A percentile compares a stretch with the other conserved stretches of the same genome.
These are phyloP conservation scores for Lycorma delicatula DNA, from an alignment of 1,140 invertebrate species.

Conservation along the genomic window DNA sequence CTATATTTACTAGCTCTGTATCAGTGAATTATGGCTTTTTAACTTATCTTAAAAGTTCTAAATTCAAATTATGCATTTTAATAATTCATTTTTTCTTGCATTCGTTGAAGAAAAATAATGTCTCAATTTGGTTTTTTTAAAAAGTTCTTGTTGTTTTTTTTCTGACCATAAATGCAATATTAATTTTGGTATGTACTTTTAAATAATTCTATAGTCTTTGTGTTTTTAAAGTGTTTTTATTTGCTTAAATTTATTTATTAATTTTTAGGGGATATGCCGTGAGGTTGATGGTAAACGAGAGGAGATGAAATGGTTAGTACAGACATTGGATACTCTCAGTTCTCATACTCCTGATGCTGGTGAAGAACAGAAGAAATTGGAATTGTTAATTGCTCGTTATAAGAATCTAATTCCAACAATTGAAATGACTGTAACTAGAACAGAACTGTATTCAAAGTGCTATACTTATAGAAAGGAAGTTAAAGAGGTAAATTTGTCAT, in stretches of 20 bases:
- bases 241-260: slow-evolving; percentile 1
- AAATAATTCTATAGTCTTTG: too few species aligned
- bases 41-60: too few species aligned
- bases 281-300: slow-evolving; percentile 83
- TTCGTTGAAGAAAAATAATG: too few species aligned
- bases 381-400: slow-evolving; percentile 74
- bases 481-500: slow-evolving; percentile 54
- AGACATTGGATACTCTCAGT: slow-evolving; percentile 76
- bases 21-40: too few species aligned
- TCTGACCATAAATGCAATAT: background rate
- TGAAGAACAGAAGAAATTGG: slow-evolving; percentile 62
- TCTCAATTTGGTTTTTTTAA: too few species aligned
- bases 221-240: too few species aligned
- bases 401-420: slow-evolving; percentile 86
- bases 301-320: slow-evolving; percentile 90
- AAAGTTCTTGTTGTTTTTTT: too few species aligned
- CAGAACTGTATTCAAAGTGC: slow-evolving; percentile 84
- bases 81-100: too few species aligned
- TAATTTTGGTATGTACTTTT: background rate
- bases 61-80: too few species aligned
- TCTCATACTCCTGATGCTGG: slow-evolving; percentile 71
- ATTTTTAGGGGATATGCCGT: slow-evolving; percentile 65
- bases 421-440: slow-evolving; percentile 85
- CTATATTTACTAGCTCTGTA: too few species aligned
- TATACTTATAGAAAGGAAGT: slow-evolving; percentile 85